Conservation (phyloP, 2,797 vertebrate genomes). For the Thunnus albacares region DNA sequence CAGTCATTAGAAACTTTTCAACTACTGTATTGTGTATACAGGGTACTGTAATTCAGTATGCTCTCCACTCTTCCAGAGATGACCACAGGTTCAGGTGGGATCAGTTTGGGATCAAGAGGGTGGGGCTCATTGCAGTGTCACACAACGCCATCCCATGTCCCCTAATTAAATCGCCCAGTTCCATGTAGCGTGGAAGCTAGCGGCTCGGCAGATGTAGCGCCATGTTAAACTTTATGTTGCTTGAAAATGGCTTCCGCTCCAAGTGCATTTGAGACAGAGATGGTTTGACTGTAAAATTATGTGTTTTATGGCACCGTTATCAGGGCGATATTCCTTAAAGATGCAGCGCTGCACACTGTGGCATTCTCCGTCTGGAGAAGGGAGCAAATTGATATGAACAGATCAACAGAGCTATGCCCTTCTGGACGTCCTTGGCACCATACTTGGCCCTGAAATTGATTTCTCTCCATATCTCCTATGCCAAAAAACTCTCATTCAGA, state of each 20-base stretch:
- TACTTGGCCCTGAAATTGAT: constrained; percentile 83
- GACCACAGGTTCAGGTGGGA: constrained; percentile 35
- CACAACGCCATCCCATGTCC: constrained; percentile 63
- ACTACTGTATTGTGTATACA: constrained; percentile 8
- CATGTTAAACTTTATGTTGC: constrained; percentile 99
- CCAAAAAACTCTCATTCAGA: constrained; percentile 82
- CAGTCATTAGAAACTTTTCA: constrained; percentile 38
- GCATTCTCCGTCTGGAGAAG: constrained; percentile 79
- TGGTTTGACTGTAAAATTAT: constrained; percentile 96
- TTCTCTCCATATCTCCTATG: constrained; percentile 79
- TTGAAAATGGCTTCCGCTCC: constrained; percentile 97
- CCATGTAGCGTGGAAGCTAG: constrained; percentile 91
- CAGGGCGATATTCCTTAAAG: constrained; percentile 86
- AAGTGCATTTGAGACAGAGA: constrained; percentile 93
- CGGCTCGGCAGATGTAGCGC: constrained; percentile 95
- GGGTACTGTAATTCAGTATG: neutral
- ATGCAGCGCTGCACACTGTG: constrained; percentile 78
- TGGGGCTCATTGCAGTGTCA: constrained; percentile 54
- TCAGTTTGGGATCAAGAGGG: constrained; percentile 48
- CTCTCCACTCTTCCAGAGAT: constrained; percentile 20
- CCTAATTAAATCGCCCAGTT: constrained; percentile 94
- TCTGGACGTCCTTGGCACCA: constrained; percentile 85
- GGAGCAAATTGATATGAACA: constrained; percentile 84
- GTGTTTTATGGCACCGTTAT: constrained; percentile 91
- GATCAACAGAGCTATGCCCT: constrained; percentile 83